Base-by-base conservation (phyloP, 2,113 vertebrate genomes). In the Noturus placidus region DNA sequence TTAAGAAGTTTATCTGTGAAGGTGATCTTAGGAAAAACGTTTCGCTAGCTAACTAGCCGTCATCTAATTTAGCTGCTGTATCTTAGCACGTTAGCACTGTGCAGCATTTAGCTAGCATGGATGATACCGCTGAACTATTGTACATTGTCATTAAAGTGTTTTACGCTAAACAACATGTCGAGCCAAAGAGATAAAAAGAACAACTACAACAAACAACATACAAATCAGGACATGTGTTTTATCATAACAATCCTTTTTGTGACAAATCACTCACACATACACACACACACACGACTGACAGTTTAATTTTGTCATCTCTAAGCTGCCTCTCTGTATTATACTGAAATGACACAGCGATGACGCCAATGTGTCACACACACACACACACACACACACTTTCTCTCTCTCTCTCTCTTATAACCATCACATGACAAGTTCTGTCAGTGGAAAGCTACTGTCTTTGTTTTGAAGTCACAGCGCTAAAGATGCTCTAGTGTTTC, bases 221-320 rank as follows among this genome's bases (percentile, higher is more conserved):
- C 22, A 50, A 38, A 82, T 3, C 33, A 63, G 69, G 38, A n/a
- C 46, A 1, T 38, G 3, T 11, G 46, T 54, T 78, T 78, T 78
- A 54, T 0, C 15, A n/a, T n/a, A 78, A 27, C 38, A 50, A 5
- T 72, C 13, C 20, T 14, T 76, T 50, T n/a, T 25, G 9, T 46
- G 42, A 25, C 35, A 54, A n/a, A n/a, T n/a, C n/a, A 52, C 25
- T 38, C 77, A 35, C 78, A 83, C 50, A 69, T 59, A 57, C 81
- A 27, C 10, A 61, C 35, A 57, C 25, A 50, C 63, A 30, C 0
- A 54, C 17, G 88, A 83, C 76, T 94, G 94, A 94, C 93, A 93
- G 92, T 89, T 92, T 95, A 94, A 95, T 94, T 91, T 86, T 89
- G 91, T 91, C 93, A 91, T 92, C 90, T 79, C 88, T 79, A 57